Percentiles rank a stretch among this genome's conserved stretches.
These are phyloP conservation scores for Callaeas wilsoni DNA, from an alignment of 2,113 vertebrate species.

Conservation along the genomic window DNA sequence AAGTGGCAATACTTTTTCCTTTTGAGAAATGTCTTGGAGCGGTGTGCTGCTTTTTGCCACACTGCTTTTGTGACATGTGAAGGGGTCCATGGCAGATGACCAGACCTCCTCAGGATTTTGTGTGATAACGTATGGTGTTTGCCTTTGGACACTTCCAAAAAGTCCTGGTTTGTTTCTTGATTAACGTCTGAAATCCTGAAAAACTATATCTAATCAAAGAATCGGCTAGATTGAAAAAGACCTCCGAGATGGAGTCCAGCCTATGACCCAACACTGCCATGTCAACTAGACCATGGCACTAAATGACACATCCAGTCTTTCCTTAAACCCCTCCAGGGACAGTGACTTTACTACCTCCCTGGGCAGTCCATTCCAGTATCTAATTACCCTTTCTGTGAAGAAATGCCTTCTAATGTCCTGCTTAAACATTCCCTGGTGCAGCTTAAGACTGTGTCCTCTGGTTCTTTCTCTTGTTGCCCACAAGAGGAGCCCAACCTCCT, in stretches of 20 bases:
- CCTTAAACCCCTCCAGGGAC: neutral
- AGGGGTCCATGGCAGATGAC: neutral
- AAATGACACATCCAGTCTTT: neutral
- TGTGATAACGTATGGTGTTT: neutral
- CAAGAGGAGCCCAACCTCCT: neutral
- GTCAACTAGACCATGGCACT: neutral
- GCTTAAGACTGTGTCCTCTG: neutral
- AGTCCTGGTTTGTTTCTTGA: neutral
- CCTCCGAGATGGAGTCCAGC: rapidly evolving
- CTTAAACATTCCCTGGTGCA: neutral
- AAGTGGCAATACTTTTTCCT: neutral
- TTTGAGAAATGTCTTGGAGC: neutral
- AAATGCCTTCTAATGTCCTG: neutral
- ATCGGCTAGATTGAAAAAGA: neutral
- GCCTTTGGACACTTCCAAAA: neutral
- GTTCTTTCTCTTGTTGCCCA: neutral
- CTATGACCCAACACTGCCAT: neutral
- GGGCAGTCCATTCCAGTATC: neutral
- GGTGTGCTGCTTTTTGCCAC: neutral
- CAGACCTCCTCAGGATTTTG: neutral
- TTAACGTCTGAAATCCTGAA: neutral
- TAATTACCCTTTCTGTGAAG: neutral
- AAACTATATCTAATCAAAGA: neutral
- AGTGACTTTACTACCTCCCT: neutral
- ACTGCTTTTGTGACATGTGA: neutral